phyloP scores from a whole-genome alignment of 2,888 invertebrate genomes.

The Ischnus inquisitorius region DNA sequence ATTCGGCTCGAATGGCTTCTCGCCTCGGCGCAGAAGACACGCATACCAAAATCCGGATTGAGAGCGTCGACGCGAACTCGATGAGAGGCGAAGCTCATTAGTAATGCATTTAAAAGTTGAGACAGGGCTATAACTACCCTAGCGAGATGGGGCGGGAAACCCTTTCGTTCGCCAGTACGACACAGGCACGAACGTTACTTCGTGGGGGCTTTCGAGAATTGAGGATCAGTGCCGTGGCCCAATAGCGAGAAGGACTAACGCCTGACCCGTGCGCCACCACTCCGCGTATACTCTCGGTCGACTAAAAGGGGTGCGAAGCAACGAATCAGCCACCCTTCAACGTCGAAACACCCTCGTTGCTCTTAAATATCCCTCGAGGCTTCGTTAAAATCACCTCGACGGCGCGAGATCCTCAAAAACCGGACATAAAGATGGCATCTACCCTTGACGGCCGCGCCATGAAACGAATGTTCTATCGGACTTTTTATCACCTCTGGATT shows the following conservation, averaged over 20 bases:
- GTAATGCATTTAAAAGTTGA: slow-evolving; percentile 80
- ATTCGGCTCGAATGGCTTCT: not conserved
- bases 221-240: slow-evolving; percentile 48
- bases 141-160: slow-evolving; percentile 66
- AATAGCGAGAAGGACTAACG: slow-evolving; percentile 45
- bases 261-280: slow-evolving; percentile 62
- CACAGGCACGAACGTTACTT: slow-evolving; percentile 53
- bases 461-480: slow-evolving; percentile 36
- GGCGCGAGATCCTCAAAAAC: slow-evolving; percentile 54
- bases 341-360: slow-evolving; percentile 67
- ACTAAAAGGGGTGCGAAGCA: slow-evolving; percentile 72
- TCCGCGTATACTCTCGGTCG: slow-evolving; percentile 68
- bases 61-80: slow-evolving; percentile 21
- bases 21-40: slow-evolving; percentile 16
- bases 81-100: slow-evolving; percentile 75
- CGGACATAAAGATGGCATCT: slow-evolving; percentile 67
- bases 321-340: slow-evolving; percentile 61
- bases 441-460: slow-evolving; percentile 43
- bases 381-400: slow-evolving; percentile 78
- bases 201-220: slow-evolving; percentile 25
- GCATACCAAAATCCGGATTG: slow-evolving; percentile 14
- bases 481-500: slow-evolving; percentile 50
- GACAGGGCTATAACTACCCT: slow-evolving; percentile 58
- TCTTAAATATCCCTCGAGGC: slow-evolving; percentile 79
- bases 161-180: slow-evolving; percentile 74